Evolutionary conservation across 1,140 invertebrate species (phyloP), one percentile per base, ranked within the genome.

Genomic region (Cotesia typhae): DNA sequence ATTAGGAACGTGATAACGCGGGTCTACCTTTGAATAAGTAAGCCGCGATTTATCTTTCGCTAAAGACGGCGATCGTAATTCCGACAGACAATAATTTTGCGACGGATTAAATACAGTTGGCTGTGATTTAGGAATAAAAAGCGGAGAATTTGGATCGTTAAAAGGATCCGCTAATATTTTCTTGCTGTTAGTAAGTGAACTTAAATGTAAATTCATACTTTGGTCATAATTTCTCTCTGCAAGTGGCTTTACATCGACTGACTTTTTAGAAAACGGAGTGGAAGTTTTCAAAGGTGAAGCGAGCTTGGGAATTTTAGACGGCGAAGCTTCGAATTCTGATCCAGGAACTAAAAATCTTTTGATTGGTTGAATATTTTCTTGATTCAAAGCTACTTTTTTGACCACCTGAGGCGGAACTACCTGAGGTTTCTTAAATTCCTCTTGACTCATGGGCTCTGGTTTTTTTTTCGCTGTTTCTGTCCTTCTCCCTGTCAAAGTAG

Each of bases 141-240:
- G 65, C 5, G 65, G 65, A 5, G 65, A 67, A 35, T 67, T 7
- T 36, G 47, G 17, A 36, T 67, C 65, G n/a, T 47, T 53, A 6
- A 41, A 17, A 10, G 51, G 47, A 67, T 67, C 37, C 35, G 7
- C 36, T 4, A 67, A 17, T n/a, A 53, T 67, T 41, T 38, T 41
- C n/a, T 28, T 37, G 5, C 7, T 12, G 0, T 41, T 28, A 37
- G 10, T n/a, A 9, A n/a, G 4, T 37, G 28, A 12, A 6, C 20
- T 1, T 12, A 35, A 14, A 60, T 3, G 20, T 7, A 9, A 10
- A 12, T 35, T 12, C 5, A 12, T 28, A 20, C 20, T 60, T 36
- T 36, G 20, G 20, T 60, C 20, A 36, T 38, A 38, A 37, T 64
- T 14, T 12, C 20, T 9, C 3, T 64, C 36, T 64, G 59, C 20